Base-by-base conservation (phyloP, 2,797 vertebrate genomes). In the Bradypus variegatus region DNA sequence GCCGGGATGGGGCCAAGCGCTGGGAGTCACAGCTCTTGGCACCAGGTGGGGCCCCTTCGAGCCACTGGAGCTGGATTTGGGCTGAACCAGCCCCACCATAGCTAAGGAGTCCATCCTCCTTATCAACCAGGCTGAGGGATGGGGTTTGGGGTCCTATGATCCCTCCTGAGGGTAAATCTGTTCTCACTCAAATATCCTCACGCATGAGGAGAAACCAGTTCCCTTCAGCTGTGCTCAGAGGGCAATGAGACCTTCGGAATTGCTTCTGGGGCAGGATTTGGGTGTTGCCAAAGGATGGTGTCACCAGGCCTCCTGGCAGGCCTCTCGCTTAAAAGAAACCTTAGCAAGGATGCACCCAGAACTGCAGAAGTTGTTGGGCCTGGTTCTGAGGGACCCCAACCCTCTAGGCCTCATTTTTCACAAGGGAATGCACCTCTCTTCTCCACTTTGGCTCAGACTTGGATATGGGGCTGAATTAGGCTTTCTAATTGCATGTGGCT, bases 11-110 rank as follows among this genome's bases (percentile, higher is more conserved):
- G 18, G 4, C 19, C 9, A 5, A 4, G 19, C 0, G 2, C 5
- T 18, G 33, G 53, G 14, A 78, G 41, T 41, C 0, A 0, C 11
- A 48, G 45, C 33, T 10, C 33, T 62, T 45, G 90, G 38, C 21
- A 18, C 25, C 6, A 29, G 41, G 38, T 33, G 25, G 25, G 38
- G 31, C 60, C n/a, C 29, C 13, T 4, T 14, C 2, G 19, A 38
- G 55, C 31, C n/a, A 6, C 12, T 55, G 45, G 48, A 64, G 13
- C 55, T 58, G n/a, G 41, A 29, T 5, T 2, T 5, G 33, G 29
- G 14, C 76, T 31, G 33, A 50, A 33, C 3, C 3, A 6, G 38
- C 33, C 38, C 29, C n/a, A 25, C 4, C 0, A 0, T 4, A 27
- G 67, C 21, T 48, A 19, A 88, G 70, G 62, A 55, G 10, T 15